A percentile compares a stretch with the other conserved stretches of the same genome.
Conservation (phyloP, 2,888 invertebrate genomes). For the Mechanitis messenoides region DNA sequence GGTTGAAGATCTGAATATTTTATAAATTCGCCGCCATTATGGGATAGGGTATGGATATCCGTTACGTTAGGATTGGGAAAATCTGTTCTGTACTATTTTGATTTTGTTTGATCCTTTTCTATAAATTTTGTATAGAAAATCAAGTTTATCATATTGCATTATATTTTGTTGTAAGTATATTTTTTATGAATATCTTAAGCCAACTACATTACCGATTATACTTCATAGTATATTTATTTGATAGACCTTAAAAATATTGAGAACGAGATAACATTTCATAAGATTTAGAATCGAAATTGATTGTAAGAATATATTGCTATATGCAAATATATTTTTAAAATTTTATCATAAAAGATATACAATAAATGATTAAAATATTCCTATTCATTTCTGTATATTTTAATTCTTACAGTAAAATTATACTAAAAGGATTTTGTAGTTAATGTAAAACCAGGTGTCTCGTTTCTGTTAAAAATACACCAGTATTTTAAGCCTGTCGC, state of each 20-base stretch:
- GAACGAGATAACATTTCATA: no score
- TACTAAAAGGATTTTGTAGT: background rate
- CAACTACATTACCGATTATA: background rate
- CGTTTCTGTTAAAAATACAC: slow-evolving; percentile 11
- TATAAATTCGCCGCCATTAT: slow-evolving; percentile 61
- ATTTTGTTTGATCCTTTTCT: slow-evolving; percentile 17
- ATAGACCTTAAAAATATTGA: no score
- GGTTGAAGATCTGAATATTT: slow-evolving; percentile 63
- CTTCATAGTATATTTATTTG: background rate
- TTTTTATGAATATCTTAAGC: slow-evolving; percentile 13
- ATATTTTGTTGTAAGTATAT: slow-evolving; percentile 3
- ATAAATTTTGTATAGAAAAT: slow-evolving; percentile 7
- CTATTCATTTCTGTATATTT: background rate
- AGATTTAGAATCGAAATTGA: no score
- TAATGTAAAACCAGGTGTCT: background rate
- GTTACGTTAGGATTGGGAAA: slow-evolving; percentile 46
- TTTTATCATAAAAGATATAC: no score
- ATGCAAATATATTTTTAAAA: no score
- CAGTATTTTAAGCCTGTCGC: slow-evolving; percentile 21
- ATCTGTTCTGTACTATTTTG: slow-evolving; percentile 40
- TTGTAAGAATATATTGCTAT: no score
- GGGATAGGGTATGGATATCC: slow-evolving; percentile 59
- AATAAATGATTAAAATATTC: no score
- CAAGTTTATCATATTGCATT: slow-evolving; percentile 7
- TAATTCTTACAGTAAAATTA: background rate